Percentiles rank a stretch among this genome's conserved stretches.
These are phyloP conservation scores for Lithobius niger DNA, from an alignment of 1,140 invertebrate species.

Conservation along the genomic window DNA sequence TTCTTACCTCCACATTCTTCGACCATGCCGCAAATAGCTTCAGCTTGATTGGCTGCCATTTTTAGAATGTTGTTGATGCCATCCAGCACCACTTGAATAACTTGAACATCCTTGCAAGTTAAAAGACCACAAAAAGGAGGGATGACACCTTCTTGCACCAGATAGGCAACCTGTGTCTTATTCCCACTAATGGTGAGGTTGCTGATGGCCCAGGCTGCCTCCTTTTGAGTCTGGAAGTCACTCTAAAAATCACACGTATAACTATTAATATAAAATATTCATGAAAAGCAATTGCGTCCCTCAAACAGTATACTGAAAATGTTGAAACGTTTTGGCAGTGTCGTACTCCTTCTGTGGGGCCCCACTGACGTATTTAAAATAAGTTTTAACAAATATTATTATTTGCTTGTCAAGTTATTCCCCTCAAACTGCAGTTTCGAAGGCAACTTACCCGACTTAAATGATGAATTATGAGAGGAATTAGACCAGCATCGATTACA, in stretches of 20 bases:
- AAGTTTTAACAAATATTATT: too few species aligned
- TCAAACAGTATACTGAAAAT: too few species aligned
- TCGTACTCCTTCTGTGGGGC: too few species aligned
- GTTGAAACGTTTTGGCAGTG: too few species aligned
- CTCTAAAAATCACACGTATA: too few species aligned
- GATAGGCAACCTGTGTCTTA: slow-evolving; percentile 65
- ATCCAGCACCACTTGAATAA: slow-evolving; percentile 76
- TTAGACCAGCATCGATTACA: slow-evolving; percentile 84
- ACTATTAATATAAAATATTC: too few species aligned
- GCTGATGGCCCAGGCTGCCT: slow-evolving; percentile 97
- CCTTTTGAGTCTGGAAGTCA: slow-evolving; percentile 98
- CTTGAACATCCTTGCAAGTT: slow-evolving; percentile 75
- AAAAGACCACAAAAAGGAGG: slow-evolving; percentile 75
- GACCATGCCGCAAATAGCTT: slow-evolving; percentile 67
- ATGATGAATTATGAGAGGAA: slow-evolving; percentile 90
- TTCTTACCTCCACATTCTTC: slow-evolving; percentile 67
- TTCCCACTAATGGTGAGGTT: slow-evolving; percentile 96
- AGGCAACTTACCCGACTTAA: slow-evolving; percentile 51
- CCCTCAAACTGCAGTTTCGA: not conserved
- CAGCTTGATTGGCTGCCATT: slow-evolving; percentile 53
- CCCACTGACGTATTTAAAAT: too few species aligned
- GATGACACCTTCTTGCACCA: slow-evolving; percentile 80
- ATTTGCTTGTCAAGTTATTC: too few species aligned
- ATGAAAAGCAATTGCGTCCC: too few species aligned
- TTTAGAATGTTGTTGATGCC: slow-evolving; percentile 85